These are phyloP conservation scores for Apamea sordens DNA, from an alignment of 2,888 invertebrate species.

Conservation along the genomic window DNA sequence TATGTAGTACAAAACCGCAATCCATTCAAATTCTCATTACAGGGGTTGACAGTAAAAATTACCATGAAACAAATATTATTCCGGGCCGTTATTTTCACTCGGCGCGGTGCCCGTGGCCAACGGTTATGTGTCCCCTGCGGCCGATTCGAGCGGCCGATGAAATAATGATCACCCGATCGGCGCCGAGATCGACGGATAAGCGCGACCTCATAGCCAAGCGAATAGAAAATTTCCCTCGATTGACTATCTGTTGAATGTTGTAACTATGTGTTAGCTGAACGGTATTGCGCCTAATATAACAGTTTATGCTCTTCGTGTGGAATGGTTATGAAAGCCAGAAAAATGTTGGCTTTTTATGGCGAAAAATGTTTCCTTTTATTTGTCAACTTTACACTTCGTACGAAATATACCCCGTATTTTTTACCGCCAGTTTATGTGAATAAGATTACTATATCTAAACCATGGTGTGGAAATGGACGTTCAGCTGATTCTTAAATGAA, in stretches of 20 bases:
- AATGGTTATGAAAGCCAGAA: constrained; percentile 46
- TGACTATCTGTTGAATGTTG: constrained; percentile 82
- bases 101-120: constrained; percentile 72
- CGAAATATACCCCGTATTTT: constrained; percentile 31
- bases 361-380: constrained; percentile 43
- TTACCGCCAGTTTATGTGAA: constrained; percentile 1
- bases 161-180: constrained; percentile 81
- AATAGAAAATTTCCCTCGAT: constrained; percentile 79
- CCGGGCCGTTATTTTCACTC: constrained; percentile 73
- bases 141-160: constrained; percentile 79
- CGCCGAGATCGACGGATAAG: constrained; percentile 64
- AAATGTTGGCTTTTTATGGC: constrained; percentile 34
- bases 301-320: constrained; percentile 56
- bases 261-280: constrained; percentile 51
- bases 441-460: neutral
- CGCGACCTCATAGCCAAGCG: constrained; percentile 71
- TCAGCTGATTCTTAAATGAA: neutral
- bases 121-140: constrained; percentile 81
- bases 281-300: constrained; percentile 45
- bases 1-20: constrained; percentile 44
- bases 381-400: constrained; percentile 29
- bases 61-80: constrained; percentile 74
- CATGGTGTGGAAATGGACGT: neutral
- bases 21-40: constrained; percentile 65
- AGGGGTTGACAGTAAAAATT: constrained; percentile 69